A percentile compares a stretch with the other conserved stretches of the same genome.
Evolutionary conservation across 2,888 invertebrate genomes (phyloP).

Genomic region (Dione juno): DNA sequence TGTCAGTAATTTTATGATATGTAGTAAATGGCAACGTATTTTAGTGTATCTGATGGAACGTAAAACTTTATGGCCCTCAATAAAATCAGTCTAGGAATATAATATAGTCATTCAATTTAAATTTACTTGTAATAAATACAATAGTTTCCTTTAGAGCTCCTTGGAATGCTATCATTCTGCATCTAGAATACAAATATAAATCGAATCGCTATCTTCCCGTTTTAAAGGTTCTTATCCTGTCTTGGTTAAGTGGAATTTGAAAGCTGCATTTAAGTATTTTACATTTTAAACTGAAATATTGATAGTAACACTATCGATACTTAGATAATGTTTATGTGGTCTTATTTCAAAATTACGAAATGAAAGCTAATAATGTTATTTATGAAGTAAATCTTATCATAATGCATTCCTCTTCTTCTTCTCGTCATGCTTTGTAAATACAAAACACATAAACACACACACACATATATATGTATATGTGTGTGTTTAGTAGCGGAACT

Average conservation of each 20-base stretch:
- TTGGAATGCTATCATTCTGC: slow-evolving; percentile 6
- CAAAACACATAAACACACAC: no score
- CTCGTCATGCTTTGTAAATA: no score
- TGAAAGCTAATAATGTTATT: no score
- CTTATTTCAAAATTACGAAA: neutral
- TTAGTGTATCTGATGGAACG: slow-evolving; percentile 23
- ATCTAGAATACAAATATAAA: slow-evolving; percentile 15
- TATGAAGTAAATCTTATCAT: no score
- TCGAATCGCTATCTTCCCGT: neutral
- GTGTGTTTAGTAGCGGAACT: no score
- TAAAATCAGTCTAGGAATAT: slow-evolving; percentile 28
- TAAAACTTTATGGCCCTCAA: slow-evolving; percentile 31
- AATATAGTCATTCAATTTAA: slow-evolving; percentile 26
- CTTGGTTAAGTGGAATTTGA: slow-evolving; percentile 5
- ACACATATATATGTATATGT: no score
- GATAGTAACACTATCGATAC: neutral
- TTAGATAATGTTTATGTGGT: neutral
- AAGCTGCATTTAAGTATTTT: neutral
- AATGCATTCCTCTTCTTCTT: no score
- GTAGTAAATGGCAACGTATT: slow-evolving; percentile 29
- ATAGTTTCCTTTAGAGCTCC: neutral
- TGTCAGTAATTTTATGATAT: slow-evolving; percentile 35
- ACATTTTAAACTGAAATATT: neutral
- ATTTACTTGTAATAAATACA: slow-evolving; percentile 15
- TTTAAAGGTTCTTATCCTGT: neutral